Conservation (phyloP, 2,888 invertebrate species). For the Molorchus minor region DNA sequence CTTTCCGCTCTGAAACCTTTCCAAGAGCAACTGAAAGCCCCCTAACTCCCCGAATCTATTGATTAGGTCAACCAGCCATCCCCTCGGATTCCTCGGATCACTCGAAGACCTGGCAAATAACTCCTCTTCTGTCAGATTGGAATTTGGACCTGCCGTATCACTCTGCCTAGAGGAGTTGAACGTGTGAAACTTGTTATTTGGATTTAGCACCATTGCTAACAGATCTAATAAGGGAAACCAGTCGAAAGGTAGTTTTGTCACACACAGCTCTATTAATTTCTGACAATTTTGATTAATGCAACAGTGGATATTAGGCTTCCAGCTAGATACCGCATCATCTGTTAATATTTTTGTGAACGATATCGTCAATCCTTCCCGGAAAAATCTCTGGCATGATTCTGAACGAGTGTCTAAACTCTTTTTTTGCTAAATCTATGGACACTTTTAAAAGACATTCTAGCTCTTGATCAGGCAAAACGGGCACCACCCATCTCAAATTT, state of each 20-base stretch:
- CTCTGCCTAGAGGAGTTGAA: conserved; percentile 82
- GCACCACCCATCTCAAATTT: conserved; percentile 96
- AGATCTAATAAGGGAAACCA: conserved; percentile 93
- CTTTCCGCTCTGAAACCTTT: conserved; percentile 81
- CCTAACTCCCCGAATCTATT: conserved; percentile 91
- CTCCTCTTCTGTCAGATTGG: conserved; percentile 74
- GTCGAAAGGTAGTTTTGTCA: conserved; percentile 87
- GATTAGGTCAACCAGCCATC: conserved; percentile 96
- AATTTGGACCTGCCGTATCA: conserved; percentile 73
- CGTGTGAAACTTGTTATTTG: conserved; percentile 93
- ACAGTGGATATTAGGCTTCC: conserved; percentile 97
- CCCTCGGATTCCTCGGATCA: conserved; percentile 87
- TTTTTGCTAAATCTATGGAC: conserved; percentile 85
- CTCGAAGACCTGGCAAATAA: conserved; percentile 76
- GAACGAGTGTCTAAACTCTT: conserved; percentile 90
- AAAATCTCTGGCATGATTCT: conserved; percentile 92
- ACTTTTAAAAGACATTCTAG: conserved; percentile 90
- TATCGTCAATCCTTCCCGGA: conserved; percentile 90
- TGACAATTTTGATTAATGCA: conserved; percentile 95
- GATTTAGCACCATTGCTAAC: conserved; percentile 93
- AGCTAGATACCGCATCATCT: conserved; percentile 96
- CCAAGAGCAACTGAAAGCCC: conserved; percentile 87
- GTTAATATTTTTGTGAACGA: conserved; percentile 97
- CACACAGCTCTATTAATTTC: conserved; percentile 91
- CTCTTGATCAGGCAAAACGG: conserved; percentile 96